Evolutionary conservation across 1,140 invertebrate genomes (phyloP), one percentile per base, ranked within the genome.

Genomic region (Atta colombica): DNA sequence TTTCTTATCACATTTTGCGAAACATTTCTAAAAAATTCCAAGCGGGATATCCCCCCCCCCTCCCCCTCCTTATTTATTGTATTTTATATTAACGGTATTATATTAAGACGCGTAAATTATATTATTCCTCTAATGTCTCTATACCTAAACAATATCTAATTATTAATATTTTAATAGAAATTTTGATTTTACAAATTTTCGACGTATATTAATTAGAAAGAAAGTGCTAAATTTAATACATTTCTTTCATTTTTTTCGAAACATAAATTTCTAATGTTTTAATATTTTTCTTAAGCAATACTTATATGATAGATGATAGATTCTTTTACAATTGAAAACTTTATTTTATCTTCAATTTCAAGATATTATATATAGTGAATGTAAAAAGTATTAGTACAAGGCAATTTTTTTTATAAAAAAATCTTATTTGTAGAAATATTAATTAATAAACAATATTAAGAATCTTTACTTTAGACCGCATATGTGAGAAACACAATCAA

Each of bases 21-120:
- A 60, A 58, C 31, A 58, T 77, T 68, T 49, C n/a, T 51, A 45
- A 63, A 61, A 69, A 84, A 45, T 35, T 51, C 4, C 21, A 31
- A 58, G 10, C 14, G 2, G 16, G 16, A 39, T 71, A 71, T 31
- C 21, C 21, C 0, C 35, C 35, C 35, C 35, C 5, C 1, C 3
- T 1, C 0, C 35, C 7, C 35, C 3, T 31, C 0, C 35, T 61
- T 51, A 7, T 84, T 18, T 72, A 25, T 35, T 39, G 8, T 45
- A 49, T 21, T 39, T 39, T 61, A 12, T 6, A 25, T 65, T 31
- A 49, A 78, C 10, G 12, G 5, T 28, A 21, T 45, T 45, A 45
- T 45, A 49, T 61, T 60, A 25, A 74, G 35, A 16, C 1, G 16
- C 25, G 35, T 25, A 28, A 60, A 61, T 45, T 77, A 39, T 0